Conservation (phyloP, 2,797 vertebrate genomes). For the Ctenosaura bakeri region DNA sequence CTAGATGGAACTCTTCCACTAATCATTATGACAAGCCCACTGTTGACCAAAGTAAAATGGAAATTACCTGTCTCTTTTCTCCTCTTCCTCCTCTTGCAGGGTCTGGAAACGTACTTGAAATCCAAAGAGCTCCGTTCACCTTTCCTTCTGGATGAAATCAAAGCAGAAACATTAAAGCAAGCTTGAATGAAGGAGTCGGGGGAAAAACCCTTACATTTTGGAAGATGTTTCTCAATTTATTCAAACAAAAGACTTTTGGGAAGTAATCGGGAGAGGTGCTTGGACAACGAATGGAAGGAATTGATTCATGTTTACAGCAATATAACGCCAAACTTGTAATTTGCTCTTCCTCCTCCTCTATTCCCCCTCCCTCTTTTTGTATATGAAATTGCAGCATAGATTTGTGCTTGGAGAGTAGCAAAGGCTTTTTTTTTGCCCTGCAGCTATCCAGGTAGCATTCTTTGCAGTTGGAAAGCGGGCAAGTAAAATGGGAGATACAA, state of each 20-base stretch:
- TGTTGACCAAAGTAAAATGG: background rate
- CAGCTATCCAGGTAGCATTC: slow-evolving; percentile 12
- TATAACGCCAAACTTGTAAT: rapidly evolving
- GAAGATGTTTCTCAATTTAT: background rate
- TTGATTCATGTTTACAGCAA: background rate
- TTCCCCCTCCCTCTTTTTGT: background rate
- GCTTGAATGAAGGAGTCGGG: slow-evolving; percentile 57
- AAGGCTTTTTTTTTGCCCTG: slow-evolving; percentile 25
- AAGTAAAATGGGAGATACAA: background rate
- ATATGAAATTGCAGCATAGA: background rate
- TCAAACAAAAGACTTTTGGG: background rate
- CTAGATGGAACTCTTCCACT: no score
- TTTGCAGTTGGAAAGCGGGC: background rate
- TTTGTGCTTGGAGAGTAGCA: slow-evolving; percentile 15
- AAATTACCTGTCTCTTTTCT: background rate
- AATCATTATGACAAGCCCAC: no score
- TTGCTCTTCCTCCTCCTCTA: no score
- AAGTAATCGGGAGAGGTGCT: background rate
- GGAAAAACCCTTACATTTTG: background rate
- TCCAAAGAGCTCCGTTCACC: slow-evolving; percentile 82
- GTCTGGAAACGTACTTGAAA: slow-evolving; percentile 85
- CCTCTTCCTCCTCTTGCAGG: slow-evolving; percentile 78
- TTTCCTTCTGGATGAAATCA: slow-evolving; percentile 83
- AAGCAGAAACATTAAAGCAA: slow-evolving; percentile 66
- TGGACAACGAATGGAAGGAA: slow-evolving; percentile 1